A percentile compares a stretch with the other conserved stretches of the same genome.
phyloP scores from a whole-genome alignment of 1,140 invertebrate genomes.

The Aricia agestis region DNA sequence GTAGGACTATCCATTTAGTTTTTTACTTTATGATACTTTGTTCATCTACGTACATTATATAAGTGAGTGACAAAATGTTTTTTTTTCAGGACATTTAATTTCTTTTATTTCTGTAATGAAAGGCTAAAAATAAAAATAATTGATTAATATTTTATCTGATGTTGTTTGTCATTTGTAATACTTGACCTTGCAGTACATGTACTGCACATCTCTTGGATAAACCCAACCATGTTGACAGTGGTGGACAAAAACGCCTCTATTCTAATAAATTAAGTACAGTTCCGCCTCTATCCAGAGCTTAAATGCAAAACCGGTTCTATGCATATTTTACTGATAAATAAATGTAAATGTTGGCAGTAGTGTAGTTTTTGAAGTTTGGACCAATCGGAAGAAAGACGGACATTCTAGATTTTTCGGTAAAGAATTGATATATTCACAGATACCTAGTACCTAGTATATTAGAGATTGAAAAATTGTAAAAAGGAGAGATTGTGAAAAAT shows the following conservation, averaged over 20 bases:
- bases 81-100: background rate
- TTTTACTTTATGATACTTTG: slow-evolving; percentile 14
- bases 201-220: background rate
- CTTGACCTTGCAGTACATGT: background rate
- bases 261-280: slow-evolving; percentile 4
- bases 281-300: slow-evolving; percentile 10
- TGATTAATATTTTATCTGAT: background rate
- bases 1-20: slow-evolving; percentile 17
- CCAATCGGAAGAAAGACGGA: too few species aligned
- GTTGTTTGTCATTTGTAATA: too few species aligned
- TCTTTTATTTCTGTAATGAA: background rate
- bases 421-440: too few species aligned
- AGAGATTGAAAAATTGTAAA: too few species aligned
- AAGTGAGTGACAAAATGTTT: background rate
- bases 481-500: too few species aligned
- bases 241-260: slow-evolving; percentile 14
- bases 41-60: slow-evolving; percentile 11
- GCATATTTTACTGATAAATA: background rate
- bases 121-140: background rate
- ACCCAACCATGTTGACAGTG: background rate
- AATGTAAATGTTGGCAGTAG: too few species aligned
- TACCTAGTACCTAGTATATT: too few species aligned
- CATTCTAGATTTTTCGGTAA: too few species aligned
- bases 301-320: background rate
- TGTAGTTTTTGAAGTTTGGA: too few species aligned